These are phyloP conservation scores for Sebastes kiyomatsui DNA, from an alignment of 2,797 vertebrate species.

Conservation along the genomic window DNA sequence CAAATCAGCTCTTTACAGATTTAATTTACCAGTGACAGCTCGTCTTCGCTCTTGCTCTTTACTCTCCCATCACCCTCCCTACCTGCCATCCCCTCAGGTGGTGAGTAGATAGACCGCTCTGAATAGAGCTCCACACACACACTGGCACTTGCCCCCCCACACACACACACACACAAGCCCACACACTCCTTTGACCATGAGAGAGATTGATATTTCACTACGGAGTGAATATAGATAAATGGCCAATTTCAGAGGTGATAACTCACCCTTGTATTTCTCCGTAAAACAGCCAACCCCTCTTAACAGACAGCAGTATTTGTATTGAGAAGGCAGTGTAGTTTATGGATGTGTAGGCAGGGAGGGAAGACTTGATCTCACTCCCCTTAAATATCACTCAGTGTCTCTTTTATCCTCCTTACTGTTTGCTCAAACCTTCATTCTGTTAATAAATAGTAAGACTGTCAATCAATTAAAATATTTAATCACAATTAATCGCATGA, in stretches of 20 bases:
- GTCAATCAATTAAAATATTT: too few relatives aligned
- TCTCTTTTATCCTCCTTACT: conserved; percentile 14
- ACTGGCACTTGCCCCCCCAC: conserved; percentile 10
- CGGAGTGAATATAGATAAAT: conserved; percentile 59
- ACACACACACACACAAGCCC: conserved; percentile 2
- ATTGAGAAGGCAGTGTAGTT: conserved; percentile 52
- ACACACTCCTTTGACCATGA: conserved; percentile 12
- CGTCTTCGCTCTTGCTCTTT: conserved; percentile 16
- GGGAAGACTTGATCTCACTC: conserved; percentile 20
- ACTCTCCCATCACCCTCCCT: conserved; percentile 17
- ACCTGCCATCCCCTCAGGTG: conserved; percentile 55
- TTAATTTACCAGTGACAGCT: conserved; percentile 72
- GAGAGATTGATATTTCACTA: conserved; percentile 29
- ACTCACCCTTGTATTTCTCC: conserved; percentile 53
- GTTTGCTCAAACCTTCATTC: conserved; percentile 20
- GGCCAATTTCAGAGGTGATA: conserved; percentile 61
- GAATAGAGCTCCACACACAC: conserved; percentile 19
- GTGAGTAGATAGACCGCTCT: conserved; percentile 63
- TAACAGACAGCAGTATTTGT: conserved; percentile 66
- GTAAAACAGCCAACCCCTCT: conserved; percentile 56
- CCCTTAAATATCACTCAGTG: conserved; percentile 17
- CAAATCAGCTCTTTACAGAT: conserved; percentile 75
- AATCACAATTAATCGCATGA: too few relatives aligned
- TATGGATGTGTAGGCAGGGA: conserved; percentile 57
- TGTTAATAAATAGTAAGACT: conserved; percentile 20